Conservation (phyloP, 1,140 invertebrate genomes). For the Sycophila sp. region DNA sequence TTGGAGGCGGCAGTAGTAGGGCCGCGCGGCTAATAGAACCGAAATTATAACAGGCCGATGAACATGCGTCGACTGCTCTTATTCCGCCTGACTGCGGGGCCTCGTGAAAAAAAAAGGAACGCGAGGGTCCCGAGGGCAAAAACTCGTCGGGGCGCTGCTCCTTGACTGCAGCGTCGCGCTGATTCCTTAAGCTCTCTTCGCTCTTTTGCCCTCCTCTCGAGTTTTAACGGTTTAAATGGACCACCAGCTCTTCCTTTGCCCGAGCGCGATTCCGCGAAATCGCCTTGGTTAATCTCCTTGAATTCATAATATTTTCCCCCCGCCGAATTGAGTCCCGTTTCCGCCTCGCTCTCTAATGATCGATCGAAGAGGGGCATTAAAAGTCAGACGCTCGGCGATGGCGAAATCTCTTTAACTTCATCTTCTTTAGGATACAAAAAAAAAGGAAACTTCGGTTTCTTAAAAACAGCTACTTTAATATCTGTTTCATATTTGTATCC, state of each 20-base stretch:
- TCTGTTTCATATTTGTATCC: no score
- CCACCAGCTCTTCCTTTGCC: no score
- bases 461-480: no score
- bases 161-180: neutral
- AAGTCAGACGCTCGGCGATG: neutral
- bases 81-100: slow-evolving; percentile 56
- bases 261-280: slow-evolving; percentile 14
- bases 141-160: neutral
- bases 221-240: slow-evolving; percentile 26
- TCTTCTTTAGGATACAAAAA: no score
- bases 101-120: slow-evolving; percentile 37
- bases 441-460: no score
- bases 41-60: slow-evolving; percentile 67
- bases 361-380: slow-evolving; percentile 15
- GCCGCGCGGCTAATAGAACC: slow-evolving; percentile 20
- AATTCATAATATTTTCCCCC: slow-evolving; percentile 14
- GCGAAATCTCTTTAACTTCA: no score
- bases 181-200: slow-evolving; percentile 29
- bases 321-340: slow-evolving; percentile 3
- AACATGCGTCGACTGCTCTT: slow-evolving; percentile 67
- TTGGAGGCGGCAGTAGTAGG: neutral
- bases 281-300: neutral
- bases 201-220: slow-evolving; percentile 6
- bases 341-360: slow-evolving; percentile 6
- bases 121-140: no score